Conservation (phyloP, 1,140 invertebrate genomes). For the Medauroidea extradentata region DNA sequence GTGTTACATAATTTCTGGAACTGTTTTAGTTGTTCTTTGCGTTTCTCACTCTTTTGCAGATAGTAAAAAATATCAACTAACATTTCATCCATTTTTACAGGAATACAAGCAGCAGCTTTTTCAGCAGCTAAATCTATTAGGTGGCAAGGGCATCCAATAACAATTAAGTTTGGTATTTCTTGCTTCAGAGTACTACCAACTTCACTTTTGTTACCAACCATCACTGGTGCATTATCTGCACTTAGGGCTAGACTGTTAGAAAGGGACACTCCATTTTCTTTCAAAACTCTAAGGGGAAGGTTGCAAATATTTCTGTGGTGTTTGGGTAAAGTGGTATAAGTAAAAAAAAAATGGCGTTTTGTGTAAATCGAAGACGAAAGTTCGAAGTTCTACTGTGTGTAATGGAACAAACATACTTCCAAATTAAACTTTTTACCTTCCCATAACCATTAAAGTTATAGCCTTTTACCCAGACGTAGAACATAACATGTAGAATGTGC, state of each 20-base stretch:
- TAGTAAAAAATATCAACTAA: neutral
- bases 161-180: neutral
- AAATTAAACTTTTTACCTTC: too few relatives aligned
- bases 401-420: too few relatives aligned
- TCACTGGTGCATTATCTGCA: slow-evolving; percentile 1
- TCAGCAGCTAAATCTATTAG: neutral
- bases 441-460: too few relatives aligned
- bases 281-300: neutral
- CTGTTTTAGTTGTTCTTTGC: neutral
- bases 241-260: neutral
- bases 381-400: too few relatives aligned
- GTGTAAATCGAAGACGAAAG: too few relatives aligned
- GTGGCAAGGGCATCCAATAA: slow-evolving; percentile 3
- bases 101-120: slow-evolving; percentile 1
- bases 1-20: neutral
- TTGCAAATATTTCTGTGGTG: slow-evolving; percentile 2
- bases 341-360: too few relatives aligned
- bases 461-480: too few relatives aligned
- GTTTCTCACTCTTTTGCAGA: neutral
- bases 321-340: too few relatives aligned
- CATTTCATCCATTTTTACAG: neutral
- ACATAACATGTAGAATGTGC: too few relatives aligned
- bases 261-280: neutral
- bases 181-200: neutral
- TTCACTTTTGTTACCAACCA: neutral